phyloP scores from a whole-genome alignment of 2,113 vertebrate species.

The Pithys albifrons region DNA sequence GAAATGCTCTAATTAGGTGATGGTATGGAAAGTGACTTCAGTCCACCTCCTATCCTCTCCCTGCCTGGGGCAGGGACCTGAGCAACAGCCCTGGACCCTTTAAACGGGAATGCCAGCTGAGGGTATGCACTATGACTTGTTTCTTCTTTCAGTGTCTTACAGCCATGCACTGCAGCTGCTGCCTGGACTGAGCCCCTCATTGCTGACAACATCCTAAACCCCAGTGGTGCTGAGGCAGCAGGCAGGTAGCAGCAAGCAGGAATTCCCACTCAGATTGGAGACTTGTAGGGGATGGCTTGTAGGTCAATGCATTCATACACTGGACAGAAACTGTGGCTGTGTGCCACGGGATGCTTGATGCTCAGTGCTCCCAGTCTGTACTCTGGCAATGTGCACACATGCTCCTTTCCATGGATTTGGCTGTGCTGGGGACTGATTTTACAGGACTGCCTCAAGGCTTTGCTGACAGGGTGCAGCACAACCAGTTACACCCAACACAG shows the following conservation, averaged over 20 bases:
- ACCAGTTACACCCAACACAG: not conserved
- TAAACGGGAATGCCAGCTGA: not conserved
- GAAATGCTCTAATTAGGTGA: not conserved
- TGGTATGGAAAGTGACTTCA: not conserved
- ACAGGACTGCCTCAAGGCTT: not conserved
- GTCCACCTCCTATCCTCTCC: not conserved
- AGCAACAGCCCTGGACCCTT: not conserved
- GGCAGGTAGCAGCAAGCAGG: not conserved
- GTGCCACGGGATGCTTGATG: not conserved
- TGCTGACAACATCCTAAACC: not conserved
- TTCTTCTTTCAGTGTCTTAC: not conserved
- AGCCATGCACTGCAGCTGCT: rapidly evolving
- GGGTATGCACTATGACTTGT: not conserved
- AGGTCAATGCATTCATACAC: rapidly evolving
- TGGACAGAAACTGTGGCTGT: not conserved
- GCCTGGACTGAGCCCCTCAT: not conserved
- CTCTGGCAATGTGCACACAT: not conserved
- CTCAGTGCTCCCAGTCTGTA: not conserved
- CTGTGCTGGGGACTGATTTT: not conserved
- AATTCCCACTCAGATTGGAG: not conserved
- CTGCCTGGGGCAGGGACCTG: not conserved
- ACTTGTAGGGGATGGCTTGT: too few relatives aligned
- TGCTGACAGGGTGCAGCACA: not conserved
- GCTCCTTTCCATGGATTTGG: not conserved
- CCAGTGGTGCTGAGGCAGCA: not conserved